These are phyloP conservation scores for Poeciliopsis infans DNA, from an alignment of 2,797 vertebrate genomes.

Conservation along the genomic window DNA sequence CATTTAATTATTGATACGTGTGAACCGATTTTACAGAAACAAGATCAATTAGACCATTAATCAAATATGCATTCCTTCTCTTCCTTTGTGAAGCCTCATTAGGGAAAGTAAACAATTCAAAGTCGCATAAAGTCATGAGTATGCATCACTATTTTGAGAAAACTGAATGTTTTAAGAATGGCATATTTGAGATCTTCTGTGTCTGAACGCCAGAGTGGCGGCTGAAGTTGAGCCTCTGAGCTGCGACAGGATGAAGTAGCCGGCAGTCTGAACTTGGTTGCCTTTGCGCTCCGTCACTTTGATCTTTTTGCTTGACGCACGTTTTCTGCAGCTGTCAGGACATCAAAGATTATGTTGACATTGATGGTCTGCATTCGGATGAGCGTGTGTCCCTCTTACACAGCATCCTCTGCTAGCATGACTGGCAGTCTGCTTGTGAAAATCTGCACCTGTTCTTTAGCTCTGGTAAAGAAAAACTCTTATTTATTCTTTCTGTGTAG, in stretches of 20 bases:
- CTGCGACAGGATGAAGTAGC: slow-evolving; percentile 13
- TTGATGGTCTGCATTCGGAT: neutral
- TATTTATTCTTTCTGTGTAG: neutral
- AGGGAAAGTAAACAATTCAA: neutral
- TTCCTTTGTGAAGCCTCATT: neutral
- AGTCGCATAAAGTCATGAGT: neutral
- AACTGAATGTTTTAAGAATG: neutral
- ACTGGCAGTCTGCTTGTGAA: neutral
- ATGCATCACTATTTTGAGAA: neutral
- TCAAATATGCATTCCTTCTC: neutral
- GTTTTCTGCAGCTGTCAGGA: neutral
- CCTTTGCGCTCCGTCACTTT: neutral
- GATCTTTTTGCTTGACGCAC: neutral
- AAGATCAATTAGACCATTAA: neutral
- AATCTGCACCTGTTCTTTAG: neutral
- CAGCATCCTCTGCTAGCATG: neutral
- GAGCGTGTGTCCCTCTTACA: neutral
- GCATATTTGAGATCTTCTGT: neutral
- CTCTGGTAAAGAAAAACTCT: neutral
- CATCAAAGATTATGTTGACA: neutral
- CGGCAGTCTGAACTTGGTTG: neutral
- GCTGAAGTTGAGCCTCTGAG: neutral
- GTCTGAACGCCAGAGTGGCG: neutral
- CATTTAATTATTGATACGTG: neutral
- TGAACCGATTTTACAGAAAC: neutral